phyloP scores from a whole-genome alignment of 2,888 invertebrate species.

The Orchesellides sinensis region DNA sequence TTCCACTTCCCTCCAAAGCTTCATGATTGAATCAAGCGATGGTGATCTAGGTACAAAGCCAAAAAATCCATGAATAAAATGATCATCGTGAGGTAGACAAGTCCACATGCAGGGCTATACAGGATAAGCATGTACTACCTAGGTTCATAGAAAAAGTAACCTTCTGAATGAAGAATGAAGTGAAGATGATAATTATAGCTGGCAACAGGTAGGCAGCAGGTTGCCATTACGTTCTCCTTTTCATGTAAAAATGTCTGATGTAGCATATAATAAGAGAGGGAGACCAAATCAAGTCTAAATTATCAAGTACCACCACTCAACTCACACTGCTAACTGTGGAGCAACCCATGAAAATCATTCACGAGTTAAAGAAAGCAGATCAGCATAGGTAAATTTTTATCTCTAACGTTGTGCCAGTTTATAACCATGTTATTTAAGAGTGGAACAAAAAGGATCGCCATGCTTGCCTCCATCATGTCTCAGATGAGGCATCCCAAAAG shows the following conservation, averaged over 20 bases:
- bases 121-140: conserved; percentile 12
- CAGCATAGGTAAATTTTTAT: no score
- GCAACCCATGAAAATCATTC: neutral
- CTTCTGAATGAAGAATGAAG: neutral
- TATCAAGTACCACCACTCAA: neutral
- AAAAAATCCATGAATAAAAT: neutral
- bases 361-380: no score
- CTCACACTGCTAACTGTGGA: no score
- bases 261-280: neutral
- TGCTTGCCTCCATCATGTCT: conserved; percentile 29
- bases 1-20: conserved; percentile 24
- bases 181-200: conserved; percentile 47
- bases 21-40: conserved; percentile 25
- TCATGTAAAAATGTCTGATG: no score
- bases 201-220: conserved; percentile 59
- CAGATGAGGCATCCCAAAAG: conserved; percentile 19
- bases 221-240: conserved; percentile 30
- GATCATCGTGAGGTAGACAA: neutral
- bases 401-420: no score
- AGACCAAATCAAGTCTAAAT: neutral
- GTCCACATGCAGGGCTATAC: neutral
- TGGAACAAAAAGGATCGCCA: neutral
- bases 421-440: neutral
- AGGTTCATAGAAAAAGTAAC: neutral
- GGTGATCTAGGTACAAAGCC: conserved; percentile 12